A percentile compares a stretch with the other conserved stretches of the same genome.
These are phyloP conservation scores for Platypus cylindrus DNA, from an alignment of 2,888 invertebrate species.

Conservation along the genomic window DNA sequence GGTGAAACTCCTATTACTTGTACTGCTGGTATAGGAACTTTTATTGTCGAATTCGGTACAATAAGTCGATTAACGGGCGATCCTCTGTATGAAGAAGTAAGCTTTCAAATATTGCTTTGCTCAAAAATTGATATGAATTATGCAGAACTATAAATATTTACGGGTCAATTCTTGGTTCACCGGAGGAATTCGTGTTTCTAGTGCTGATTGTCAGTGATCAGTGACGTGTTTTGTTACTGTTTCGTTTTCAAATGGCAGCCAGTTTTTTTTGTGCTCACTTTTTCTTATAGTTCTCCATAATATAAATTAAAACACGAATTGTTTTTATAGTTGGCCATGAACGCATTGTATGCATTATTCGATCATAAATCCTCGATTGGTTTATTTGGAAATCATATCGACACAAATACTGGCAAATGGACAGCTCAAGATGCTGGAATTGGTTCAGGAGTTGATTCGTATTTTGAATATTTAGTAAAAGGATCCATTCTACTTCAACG, in stretches of 20 bases:
- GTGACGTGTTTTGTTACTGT: too few species aligned
- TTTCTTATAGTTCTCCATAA: background rate
- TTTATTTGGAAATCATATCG: constrained; percentile 92
- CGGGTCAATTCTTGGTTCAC: background rate
- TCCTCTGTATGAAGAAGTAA: constrained; percentile 82
- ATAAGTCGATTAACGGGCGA: constrained; percentile 87
- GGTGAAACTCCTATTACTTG: constrained; percentile 96
- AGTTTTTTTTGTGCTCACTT: background rate
- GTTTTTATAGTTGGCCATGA: constrained; percentile 60
- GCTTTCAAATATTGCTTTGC: too few species aligned
- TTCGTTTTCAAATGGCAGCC: constrained; percentile 2
- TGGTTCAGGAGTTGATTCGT: constrained; percentile 92
- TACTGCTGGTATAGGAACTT: constrained; percentile 96
- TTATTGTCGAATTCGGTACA: constrained; percentile 91
- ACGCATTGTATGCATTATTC: constrained; percentile 82
- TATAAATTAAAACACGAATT: background rate
- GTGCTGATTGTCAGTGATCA: too few species aligned
- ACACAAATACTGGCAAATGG: constrained; percentile 90
- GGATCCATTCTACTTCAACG: constrained; percentile 42
- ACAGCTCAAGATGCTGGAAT: constrained; percentile 97
- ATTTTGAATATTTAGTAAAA: constrained; percentile 96
- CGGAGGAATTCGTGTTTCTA: too few species aligned
- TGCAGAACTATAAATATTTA: too few species aligned
- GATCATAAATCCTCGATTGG: constrained; percentile 76
- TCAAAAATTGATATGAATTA: too few species aligned